phyloP scores from a whole-genome alignment of 2,888 invertebrate species.

The Mallateleia sp. region DNA sequence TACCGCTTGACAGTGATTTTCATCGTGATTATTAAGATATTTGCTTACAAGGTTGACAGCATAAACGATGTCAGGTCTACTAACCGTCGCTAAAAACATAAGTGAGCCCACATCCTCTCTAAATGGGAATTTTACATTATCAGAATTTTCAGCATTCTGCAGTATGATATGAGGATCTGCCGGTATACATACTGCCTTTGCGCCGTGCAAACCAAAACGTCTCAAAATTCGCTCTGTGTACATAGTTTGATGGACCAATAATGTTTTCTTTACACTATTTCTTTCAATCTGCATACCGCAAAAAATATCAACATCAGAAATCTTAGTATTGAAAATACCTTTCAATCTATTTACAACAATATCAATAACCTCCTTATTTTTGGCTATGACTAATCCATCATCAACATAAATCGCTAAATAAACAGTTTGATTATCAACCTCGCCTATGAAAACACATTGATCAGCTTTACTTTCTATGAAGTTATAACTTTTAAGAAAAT shows the following conservation, averaged over 20 bases:
- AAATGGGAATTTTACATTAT: constrained; percentile 34
- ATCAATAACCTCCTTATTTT: constrained; percentile 19
- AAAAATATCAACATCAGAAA: constrained; percentile 46
- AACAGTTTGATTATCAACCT: constrained; percentile 21
- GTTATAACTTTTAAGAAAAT: constrained; percentile 73
- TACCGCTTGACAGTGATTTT: too few species aligned
- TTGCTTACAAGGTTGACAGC: constrained; percentile 28
- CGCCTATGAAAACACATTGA: constrained; percentile 74
- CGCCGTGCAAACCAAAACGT: constrained; percentile 54
- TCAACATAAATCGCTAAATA: constrained; percentile 70
- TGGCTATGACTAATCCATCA: constrained; percentile 58
- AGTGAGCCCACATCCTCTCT: constrained; percentile 52
- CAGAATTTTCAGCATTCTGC: not conserved
- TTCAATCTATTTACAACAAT: constrained; percentile 31
- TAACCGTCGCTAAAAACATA: constrained; percentile 38
- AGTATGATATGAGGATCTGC: constrained; percentile 40
- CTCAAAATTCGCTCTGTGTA: constrained; percentile 55
- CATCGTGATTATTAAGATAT: too few species aligned
- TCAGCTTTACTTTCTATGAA: constrained; percentile 76
- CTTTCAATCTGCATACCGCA: constrained; percentile 67
- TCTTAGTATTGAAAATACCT: constrained; percentile 46
- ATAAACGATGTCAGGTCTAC: constrained; percentile 53
- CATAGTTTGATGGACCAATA: constrained; percentile 63
- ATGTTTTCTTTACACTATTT: constrained; percentile 5
- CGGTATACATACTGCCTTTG: constrained; percentile 58